These are phyloP conservation scores for Sorex araneus DNA, from an alignment of 2,113 vertebrate species.

Conservation along the genomic window DNA sequence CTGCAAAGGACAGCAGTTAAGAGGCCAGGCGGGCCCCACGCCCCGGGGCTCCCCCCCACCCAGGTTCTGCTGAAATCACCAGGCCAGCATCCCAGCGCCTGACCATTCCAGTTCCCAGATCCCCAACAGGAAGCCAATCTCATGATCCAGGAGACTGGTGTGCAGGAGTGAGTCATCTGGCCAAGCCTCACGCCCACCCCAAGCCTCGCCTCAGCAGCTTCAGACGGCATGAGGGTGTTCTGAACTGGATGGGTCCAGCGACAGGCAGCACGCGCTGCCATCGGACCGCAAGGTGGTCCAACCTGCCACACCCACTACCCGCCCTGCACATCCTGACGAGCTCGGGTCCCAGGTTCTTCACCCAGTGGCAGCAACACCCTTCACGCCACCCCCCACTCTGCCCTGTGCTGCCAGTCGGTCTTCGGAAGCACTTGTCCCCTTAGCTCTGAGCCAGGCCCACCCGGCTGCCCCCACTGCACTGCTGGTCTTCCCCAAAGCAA, in stretches of 20 bases:
- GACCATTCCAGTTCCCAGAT: background rate
- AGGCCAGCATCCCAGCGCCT: background rate
- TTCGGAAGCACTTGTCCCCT: background rate
- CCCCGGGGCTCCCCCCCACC: background rate
- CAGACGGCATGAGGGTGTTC: background rate
- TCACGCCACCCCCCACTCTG: background rate
- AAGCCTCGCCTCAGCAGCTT: conserved; percentile 29
- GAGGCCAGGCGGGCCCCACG: background rate
- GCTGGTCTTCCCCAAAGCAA: background rate
- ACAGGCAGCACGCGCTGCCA: background rate
- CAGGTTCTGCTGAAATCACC: background rate
- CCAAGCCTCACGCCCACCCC: background rate
- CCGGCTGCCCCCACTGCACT: background rate
- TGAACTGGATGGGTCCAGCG: background rate
- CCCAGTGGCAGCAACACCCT: background rate
- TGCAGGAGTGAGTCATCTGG: background rate
- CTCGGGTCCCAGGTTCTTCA: background rate
- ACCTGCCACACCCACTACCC: background rate
- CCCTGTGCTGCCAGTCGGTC: too few relatives aligned
- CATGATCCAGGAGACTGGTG: background rate
- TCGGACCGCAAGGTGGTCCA: background rate
- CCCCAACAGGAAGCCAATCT: conserved; percentile 10
- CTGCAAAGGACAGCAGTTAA: conserved; percentile 84
- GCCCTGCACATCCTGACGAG: background rate
- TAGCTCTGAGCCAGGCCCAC: background rate